phyloP scores from a whole-genome alignment of 2,888 invertebrate genomes.

The Athrips mouffetella region DNA sequence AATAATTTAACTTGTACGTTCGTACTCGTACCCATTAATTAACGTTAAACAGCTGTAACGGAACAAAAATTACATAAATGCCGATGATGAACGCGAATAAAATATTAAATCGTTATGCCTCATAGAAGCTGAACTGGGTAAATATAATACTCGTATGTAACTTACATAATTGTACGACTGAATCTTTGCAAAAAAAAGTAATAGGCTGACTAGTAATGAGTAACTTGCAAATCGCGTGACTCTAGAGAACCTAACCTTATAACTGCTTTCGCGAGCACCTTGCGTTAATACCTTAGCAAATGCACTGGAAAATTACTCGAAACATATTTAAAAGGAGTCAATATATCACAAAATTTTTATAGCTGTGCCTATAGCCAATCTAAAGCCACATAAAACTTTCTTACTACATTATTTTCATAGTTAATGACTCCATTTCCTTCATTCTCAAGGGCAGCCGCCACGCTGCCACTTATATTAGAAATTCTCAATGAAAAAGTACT shows the following conservation, averaged over 20 bases:
- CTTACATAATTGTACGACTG: too few relatives aligned
- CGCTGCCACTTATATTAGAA: slow-evolving; percentile 11
- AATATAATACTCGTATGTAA: too few relatives aligned
- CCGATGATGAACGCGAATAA: too few relatives aligned
- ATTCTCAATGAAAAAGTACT: slow-evolving; percentile 13
- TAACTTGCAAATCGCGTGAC: slow-evolving; percentile 7
- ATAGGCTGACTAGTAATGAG: neutral
- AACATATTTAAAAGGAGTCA: neutral
- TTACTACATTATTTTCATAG: slow-evolving; percentile 19
- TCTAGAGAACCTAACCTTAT: neutral
- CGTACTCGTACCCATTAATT: too few relatives aligned
- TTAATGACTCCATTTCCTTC: slow-evolving; percentile 31
- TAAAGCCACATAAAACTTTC: neutral
- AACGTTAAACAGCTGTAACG: too few relatives aligned
- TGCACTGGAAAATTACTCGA: neutral
- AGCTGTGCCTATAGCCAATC: neutral
- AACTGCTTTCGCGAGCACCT: neutral
- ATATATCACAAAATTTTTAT: neutral
- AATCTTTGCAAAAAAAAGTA: neutral
- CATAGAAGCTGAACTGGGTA: too few relatives aligned
- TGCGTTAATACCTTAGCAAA: neutral
- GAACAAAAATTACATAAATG: too few relatives aligned
- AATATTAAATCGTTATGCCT: too few relatives aligned
- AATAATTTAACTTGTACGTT: too few relatives aligned
- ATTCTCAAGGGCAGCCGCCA: slow-evolving; percentile 23